Conservation (phyloP, 2,888 invertebrate species). For the Tetragnatha montana region DNA sequence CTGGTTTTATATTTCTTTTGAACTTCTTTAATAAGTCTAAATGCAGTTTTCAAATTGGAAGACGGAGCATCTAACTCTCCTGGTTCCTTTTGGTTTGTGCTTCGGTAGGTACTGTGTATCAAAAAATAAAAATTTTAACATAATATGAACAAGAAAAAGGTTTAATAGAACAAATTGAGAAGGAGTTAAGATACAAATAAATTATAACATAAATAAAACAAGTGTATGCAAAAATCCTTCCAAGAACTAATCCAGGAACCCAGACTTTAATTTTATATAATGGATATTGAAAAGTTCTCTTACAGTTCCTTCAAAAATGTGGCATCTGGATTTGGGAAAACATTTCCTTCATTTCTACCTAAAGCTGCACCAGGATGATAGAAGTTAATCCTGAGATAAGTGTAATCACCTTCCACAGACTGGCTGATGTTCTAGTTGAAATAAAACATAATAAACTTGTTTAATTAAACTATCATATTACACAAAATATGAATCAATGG, state of each 20-base stretch:
- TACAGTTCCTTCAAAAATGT: conserved; percentile 98
- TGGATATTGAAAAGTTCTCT: conserved; percentile 77
- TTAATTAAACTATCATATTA: neutral
- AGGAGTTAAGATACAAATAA: too few relatives aligned
- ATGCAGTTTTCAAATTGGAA: conserved; percentile 95
- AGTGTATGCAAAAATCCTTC: too few relatives aligned
- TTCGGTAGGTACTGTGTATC: conserved; percentile 86
- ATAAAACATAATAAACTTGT: conserved; percentile 3
- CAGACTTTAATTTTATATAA: neutral
- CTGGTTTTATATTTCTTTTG: conserved; percentile 98
- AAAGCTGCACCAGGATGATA: conserved; percentile 98
- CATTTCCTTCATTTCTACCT: conserved; percentile 92
- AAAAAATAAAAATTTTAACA: conserved; percentile 3
- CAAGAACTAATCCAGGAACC: neutral
- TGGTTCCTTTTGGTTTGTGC: conserved; percentile 97
- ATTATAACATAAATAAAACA: too few relatives aligned
- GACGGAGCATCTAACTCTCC: conserved; percentile 96
- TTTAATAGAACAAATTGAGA: too few relatives aligned
- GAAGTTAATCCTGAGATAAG: conserved; percentile 97
- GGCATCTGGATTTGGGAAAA: conserved; percentile 95
- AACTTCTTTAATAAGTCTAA: conserved; percentile 98
- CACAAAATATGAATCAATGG: too few relatives aligned
- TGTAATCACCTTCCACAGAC: conserved; percentile 98
- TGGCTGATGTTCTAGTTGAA: conserved; percentile 89
- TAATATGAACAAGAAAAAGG: neutral